Conservation (phyloP, 1,140 invertebrate species). For the Sarcophaga bullata region DNA sequence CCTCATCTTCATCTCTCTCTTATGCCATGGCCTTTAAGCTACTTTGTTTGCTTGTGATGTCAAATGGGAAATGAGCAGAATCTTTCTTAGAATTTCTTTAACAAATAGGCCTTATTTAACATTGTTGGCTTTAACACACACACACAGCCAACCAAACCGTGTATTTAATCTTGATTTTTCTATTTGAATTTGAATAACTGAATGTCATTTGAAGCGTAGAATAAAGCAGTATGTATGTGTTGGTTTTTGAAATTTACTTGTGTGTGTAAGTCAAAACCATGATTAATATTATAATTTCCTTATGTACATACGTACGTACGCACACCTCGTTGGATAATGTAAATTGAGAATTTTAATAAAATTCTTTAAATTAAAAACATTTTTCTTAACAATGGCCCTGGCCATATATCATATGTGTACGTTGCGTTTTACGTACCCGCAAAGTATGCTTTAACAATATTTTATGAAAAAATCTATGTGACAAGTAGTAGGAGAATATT, state of each 20-base stretch:
- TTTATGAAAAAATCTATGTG: no score
- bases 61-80: constrained; percentile 32
- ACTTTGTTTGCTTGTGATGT: background rate
- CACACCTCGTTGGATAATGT: background rate
- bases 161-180: constrained; percentile 16
- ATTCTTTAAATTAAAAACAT: constrained; percentile 14
- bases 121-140: background rate
- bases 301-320: background rate
- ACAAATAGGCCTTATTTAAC: constrained; percentile 39
- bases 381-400: constrained; percentile 5
- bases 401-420: background rate
- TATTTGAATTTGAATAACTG: constrained; percentile 11
- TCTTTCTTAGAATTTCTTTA: constrained; percentile 29
- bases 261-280: background rate
- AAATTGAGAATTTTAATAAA: background rate
- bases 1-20: background rate
- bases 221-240: background rate
- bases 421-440: background rate
- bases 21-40: background rate
- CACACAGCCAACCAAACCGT: background rate
- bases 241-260: background rate
- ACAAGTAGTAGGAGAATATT: no score
- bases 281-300: constrained; percentile 22
- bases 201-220: constrained; percentile 1
- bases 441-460: no score